phyloP scores from a whole-genome alignment of 2,888 invertebrate species.

The Nowickia ferox region DNA sequence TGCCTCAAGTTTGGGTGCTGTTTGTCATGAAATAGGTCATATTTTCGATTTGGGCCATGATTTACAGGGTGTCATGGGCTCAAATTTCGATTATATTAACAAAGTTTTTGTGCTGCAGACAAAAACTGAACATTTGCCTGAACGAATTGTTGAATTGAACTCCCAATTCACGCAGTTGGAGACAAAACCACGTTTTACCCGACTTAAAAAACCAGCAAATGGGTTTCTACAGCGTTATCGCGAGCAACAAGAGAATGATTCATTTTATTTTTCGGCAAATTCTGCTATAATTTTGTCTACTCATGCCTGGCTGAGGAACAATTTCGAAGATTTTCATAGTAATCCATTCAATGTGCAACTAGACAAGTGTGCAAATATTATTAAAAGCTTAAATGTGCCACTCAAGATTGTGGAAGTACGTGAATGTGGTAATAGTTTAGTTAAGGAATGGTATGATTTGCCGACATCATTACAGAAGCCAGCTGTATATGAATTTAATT shows the following conservation, averaged over 20 bases:
- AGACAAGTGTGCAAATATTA: neutral
- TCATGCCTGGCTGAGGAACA: slow-evolving; percentile 80
- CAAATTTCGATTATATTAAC: slow-evolving; percentile 93
- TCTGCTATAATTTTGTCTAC: slow-evolving; percentile 80
- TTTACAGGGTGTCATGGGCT: slow-evolving; percentile 95
- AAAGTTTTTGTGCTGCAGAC: slow-evolving; percentile 89
- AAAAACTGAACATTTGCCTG: slow-evolving; percentile 81
- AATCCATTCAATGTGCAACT: slow-evolving; percentile 29
- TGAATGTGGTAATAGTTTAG: slow-evolving; percentile 78
- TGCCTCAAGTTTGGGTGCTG: slow-evolving; percentile 94
- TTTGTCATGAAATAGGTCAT: slow-evolving; percentile 94
- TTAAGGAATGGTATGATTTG: slow-evolving; percentile 79
- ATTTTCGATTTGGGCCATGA: slow-evolving; percentile 97
- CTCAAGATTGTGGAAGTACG: slow-evolving; percentile 80
- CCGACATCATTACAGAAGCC: slow-evolving; percentile 26
- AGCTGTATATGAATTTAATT: slow-evolving; percentile 71
- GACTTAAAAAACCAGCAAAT: slow-evolving; percentile 75
- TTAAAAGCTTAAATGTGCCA: slow-evolving; percentile 53
- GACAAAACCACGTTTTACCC: slow-evolving; percentile 78
- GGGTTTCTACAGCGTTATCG: slow-evolving; percentile 81
- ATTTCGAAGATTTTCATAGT: neutral
- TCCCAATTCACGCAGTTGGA: neutral
- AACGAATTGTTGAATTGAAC: slow-evolving; percentile 76
- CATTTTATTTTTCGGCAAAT: slow-evolving; percentile 81
- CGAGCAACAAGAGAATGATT: slow-evolving; percentile 80